Evolutionary conservation across 2,113 vertebrate genomes (phyloP), one percentile per base, ranked within the genome.

Genomic region (Hippocampus mohnikei): DNA sequence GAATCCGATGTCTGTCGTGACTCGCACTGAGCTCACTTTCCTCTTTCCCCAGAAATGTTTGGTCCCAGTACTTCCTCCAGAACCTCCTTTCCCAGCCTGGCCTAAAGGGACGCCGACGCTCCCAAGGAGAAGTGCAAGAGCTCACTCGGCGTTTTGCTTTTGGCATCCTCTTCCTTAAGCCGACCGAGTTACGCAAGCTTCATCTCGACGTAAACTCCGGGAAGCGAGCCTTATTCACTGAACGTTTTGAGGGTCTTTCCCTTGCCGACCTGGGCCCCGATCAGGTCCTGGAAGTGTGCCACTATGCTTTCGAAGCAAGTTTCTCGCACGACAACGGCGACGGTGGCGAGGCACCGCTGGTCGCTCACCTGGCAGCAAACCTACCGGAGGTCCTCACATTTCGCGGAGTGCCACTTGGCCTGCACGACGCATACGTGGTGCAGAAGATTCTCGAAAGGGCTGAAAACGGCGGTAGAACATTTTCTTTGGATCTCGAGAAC

Each of bases 261-360:
- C 84, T 88, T 0, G 55, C 74, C 0, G 69, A 83, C 0, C 86
- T 98, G 67, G 84, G 68, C n/a, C 86, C 94, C 0, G 85, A 90
- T 33, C 92, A 88, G 77, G 74, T 98, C 37, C 86, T 98, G 25
- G 94, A 96, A 75, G 85, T 94, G 5, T 92, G 95, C 16, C 94
- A 94, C 71, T 96, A 93, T 21, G 72, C 94, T 61, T 93, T 93
- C 0, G 96, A 97, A 84, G 89, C 92, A 0, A 67, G 60, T 63
- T 74, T 73, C 12, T 77, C 73, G 0, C 37, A 37, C 2, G 53
- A 69, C 25, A 89, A 85, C 2, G 81, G 13, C 48, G 62, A 62
- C 61, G 25, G 25, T 5, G 27, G 44, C 10, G 40, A 63, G 58
- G 4, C 15, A 2, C 48, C 0, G 1, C 9, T 97, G 12, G 73